Base-by-base conservation (phyloP, 2,797 vertebrate genomes). In the Dryobates pubescens region DNA sequence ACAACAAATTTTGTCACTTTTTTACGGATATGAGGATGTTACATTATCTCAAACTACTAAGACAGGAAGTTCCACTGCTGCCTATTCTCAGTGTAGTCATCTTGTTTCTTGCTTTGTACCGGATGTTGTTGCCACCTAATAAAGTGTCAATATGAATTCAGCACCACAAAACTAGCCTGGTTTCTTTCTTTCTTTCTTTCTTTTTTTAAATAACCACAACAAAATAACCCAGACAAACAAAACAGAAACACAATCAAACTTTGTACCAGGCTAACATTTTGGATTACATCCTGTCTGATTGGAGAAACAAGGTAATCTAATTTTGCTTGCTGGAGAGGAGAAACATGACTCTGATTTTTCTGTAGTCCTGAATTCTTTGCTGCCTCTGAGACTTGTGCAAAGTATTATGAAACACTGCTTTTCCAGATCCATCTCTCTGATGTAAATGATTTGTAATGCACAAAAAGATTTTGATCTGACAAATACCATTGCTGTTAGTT, bases 1-100 rank as follows among this genome's bases (percentile, higher is more conserved):
- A 0, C 4, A 3, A 36, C 24, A 70, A 45, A 23, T 63, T 27
- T 19, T 47, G 36, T 7, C 17, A 41, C 43, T 67, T 77, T 5
- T 5, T 0, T 70, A 56, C 20, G 4, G 4, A 2, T 7, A 9
- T 47, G 51, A 83, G 47, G 7, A 77, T 80, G 16, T 62, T 90
- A 0, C 0, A 29, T 90, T 45, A 24, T 27, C 22, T 86, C 49
- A 17, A 29, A 4, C 22, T 74, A 2, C 23, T 51, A 13, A 45
- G 13, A 26, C 7, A 13, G 20, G 6, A 64, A 30, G 9, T 68
- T 74, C 38, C 23, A 23, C 26, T 72, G 29, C 24, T 78, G 26
- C 14, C 26, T 2, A 0, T 85, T 89, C 10, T 78, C 20, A 13
- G 16, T 36, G 3, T 4, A 70, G 29, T 1, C 0, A n/a, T 71